phyloP scores from a whole-genome alignment of 2,113 vertebrate genomes.

The Heptranchias perlo region DNA sequence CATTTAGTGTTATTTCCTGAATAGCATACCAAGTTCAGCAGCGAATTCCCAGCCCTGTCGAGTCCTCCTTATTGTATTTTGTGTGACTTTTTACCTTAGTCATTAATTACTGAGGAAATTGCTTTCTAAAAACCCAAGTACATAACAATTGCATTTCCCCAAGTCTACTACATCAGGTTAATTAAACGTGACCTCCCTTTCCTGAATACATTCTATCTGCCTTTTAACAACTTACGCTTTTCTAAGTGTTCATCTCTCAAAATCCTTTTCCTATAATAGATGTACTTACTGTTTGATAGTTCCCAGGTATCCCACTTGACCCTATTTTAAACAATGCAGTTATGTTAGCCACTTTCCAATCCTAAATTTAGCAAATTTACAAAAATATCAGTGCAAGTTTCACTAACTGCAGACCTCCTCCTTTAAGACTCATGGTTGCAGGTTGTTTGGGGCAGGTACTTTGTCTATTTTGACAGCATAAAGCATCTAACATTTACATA shows the following conservation, averaged over 20 bases:
- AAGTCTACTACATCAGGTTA: neutral
- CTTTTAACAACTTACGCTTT: neutral
- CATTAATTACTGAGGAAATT: neutral
- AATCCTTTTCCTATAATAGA: neutral
- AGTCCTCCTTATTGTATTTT: neutral
- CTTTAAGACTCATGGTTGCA: neutral
- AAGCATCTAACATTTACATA: neutral
- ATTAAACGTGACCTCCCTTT: neutral
- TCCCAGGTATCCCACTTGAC: neutral
- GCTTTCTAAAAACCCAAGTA: neutral
- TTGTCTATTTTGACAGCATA: neutral
- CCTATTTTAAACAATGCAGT: neutral
- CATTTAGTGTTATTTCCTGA: neutral
- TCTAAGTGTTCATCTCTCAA: neutral
- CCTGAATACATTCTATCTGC: neutral
- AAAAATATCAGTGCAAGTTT: neutral
- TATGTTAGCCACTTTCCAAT: neutral
- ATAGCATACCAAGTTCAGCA: neutral
- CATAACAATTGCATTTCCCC: neutral
- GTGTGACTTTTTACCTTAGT: neutral
- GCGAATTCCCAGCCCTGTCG: neutral
- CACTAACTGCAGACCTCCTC: neutral
- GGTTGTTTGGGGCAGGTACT: neutral
- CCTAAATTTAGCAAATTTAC: neutral
- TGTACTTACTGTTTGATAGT: neutral